These are phyloP conservation scores for Anastrepha obliqua DNA, from an alignment of 1,140 invertebrate genomes.

Conservation along the genomic window DNA sequence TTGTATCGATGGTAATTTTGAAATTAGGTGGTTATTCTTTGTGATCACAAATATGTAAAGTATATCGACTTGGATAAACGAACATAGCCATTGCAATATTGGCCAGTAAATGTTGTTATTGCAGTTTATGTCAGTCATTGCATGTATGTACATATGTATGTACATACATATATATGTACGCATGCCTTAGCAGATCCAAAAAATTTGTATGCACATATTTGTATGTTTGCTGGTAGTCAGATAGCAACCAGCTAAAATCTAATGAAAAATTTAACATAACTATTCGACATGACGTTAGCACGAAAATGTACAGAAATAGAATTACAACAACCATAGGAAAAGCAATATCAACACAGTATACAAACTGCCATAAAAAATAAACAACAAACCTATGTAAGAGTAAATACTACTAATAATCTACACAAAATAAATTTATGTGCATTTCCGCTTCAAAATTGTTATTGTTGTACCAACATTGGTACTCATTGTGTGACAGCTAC, in stretches of 20 bases:
- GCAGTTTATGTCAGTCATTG: too few species aligned
- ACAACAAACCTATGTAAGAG: background rate
- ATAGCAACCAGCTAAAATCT: background rate
- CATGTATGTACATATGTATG: background rate
- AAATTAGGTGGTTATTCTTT: too few species aligned
- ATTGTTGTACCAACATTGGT: background rate
- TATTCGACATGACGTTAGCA: background rate
- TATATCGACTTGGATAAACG: too few species aligned
- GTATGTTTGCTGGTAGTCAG: background rate
- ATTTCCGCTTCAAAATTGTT: conserved; percentile 67
- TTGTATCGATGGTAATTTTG: too few species aligned
- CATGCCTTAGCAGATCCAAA: background rate
- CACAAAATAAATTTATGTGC: conserved; percentile 73
- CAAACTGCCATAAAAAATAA: background rate
- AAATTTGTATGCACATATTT: background rate
- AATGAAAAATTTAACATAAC: conserved; percentile 21
- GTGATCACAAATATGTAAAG: too few species aligned
- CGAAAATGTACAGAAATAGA: background rate
- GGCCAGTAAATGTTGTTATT: too few species aligned
- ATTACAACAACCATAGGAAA: conserved; percentile 18
- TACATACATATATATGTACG: background rate
- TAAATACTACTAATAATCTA: conserved; percentile 25
- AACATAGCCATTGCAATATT: too few species aligned
- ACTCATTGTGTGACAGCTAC: conserved; percentile 1
- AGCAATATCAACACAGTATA: background rate